These are phyloP conservation scores for Laterallus jamaicensis DNA, from an alignment of 2,113 vertebrate species.

Conservation along the genomic window DNA sequence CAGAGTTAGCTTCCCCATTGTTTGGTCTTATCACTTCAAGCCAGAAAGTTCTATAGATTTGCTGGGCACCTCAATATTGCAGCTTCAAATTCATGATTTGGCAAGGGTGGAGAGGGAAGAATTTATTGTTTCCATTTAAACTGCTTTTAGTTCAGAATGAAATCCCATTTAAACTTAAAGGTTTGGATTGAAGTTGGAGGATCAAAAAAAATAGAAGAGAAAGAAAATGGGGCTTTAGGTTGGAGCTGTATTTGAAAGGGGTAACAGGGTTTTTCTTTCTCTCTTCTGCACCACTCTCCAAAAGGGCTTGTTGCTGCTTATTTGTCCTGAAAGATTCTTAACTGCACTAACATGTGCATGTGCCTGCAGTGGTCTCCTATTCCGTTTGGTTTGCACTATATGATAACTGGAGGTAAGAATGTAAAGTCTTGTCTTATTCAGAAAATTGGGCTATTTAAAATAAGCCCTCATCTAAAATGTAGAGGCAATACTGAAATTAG, in stretches of 20 bases:
- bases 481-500: not conserved
- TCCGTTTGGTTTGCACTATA: not conserved
- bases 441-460: not conserved
- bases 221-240: conserved; percentile 31
- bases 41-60: conserved; percentile 75
- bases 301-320: not conserved
- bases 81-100: conserved; percentile 51
- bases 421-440: not conserved
- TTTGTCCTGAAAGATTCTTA: not conserved
- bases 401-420: not conserved
- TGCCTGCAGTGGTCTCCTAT: not conserved
- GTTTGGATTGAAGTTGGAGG: conserved; percentile 48
- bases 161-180: conserved; percentile 58
- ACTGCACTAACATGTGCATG: not conserved
- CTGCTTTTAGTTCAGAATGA: conserved; percentile 48
- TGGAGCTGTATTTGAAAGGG: conserved; percentile 32
- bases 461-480: not conserved
- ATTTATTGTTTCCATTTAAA: conserved; percentile 50
- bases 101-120: not conserved
- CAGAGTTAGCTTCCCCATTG: conserved; percentile 73
- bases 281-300: not conserved
- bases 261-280: not conserved
- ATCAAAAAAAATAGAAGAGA: conserved; percentile 43
- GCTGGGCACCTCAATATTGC: conserved; percentile 64
- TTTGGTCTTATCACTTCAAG: conserved; percentile 80